These are phyloP conservation scores for Pristionchus maxplancki DNA, from an alignment of 2,888 invertebrate species.

Conservation along the genomic window DNA sequence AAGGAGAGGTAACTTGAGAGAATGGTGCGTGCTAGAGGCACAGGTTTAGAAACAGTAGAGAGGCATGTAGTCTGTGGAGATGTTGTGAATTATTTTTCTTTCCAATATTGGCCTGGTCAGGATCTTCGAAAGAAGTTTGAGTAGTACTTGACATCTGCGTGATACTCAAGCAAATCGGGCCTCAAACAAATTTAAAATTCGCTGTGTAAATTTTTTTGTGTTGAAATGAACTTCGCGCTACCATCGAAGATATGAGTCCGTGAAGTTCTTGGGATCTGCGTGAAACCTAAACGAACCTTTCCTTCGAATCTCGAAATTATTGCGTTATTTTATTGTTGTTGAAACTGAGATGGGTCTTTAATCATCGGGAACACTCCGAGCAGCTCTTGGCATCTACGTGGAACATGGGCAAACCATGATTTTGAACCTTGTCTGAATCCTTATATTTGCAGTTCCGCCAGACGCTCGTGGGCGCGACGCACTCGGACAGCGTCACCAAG, in stretches of 20 bases:
- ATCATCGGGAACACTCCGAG: background rate
- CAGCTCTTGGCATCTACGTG: background rate
- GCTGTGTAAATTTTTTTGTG: too few species aligned
- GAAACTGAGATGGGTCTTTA: too few species aligned
- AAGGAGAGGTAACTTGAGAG: background rate
- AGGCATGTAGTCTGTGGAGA: too few species aligned
- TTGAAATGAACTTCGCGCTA: too few species aligned
- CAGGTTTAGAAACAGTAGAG: too few species aligned
- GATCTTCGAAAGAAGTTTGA: too few species aligned
- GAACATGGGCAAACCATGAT: background rate
- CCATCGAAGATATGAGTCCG: too few species aligned
- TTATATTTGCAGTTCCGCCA: slow-evolving; percentile 31
- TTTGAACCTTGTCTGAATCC: background rate
- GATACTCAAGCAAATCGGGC: too few species aligned
- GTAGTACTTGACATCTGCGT: too few species aligned
- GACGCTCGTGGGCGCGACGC: slow-evolving; percentile 23
- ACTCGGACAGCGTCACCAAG: slow-evolving; percentile 40
- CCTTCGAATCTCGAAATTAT: background rate
- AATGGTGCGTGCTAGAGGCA: background rate
- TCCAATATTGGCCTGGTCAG: too few species aligned
- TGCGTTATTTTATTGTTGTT: background rate
- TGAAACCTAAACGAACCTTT: background rate
- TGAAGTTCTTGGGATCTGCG: background rate
- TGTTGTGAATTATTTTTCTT: too few species aligned
- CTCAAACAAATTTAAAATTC: too few species aligned